Conservation (phyloP, 2,113 vertebrate genomes). For the Nothoprocta pentlandii region DNA sequence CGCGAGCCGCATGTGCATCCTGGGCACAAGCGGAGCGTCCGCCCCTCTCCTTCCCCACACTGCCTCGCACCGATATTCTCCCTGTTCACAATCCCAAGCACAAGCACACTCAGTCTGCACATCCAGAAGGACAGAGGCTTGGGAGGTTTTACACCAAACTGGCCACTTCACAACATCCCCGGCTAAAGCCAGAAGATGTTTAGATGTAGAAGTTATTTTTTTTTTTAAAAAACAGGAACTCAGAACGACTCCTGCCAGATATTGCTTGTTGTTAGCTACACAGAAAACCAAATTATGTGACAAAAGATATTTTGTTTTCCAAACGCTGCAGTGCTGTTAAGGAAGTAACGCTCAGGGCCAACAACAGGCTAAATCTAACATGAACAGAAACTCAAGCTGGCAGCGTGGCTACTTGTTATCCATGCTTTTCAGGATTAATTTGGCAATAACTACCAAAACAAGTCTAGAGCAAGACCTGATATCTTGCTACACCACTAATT, state of each 20-base stretch:
- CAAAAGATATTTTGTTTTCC: background rate
- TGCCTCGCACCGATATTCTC: background rate
- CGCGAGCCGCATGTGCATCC: too few species aligned
- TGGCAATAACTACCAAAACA: background rate
- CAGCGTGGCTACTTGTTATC: background rate
- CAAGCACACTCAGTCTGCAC: background rate
- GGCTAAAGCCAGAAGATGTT: background rate
- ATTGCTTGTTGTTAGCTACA: background rate
- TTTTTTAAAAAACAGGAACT: background rate
- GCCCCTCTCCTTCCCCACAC: background rate
- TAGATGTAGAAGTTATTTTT: background rate
- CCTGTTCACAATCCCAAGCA: background rate
- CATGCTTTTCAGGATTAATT: background rate
- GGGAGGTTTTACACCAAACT: too few species aligned
- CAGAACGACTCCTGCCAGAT: background rate
- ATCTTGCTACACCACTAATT: background rate
- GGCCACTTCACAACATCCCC: background rate
- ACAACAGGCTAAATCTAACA: background rate
- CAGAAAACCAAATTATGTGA: too few species aligned
- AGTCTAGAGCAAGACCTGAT: background rate
- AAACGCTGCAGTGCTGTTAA: background rate
- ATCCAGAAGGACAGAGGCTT: too few species aligned
- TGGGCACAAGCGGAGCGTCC: fast-evolving
- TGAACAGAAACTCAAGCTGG: background rate
- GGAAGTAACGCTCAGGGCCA: background rate